Conservation (phyloP, 2,888 invertebrate species). For the Augiades crinisus region DNA sequence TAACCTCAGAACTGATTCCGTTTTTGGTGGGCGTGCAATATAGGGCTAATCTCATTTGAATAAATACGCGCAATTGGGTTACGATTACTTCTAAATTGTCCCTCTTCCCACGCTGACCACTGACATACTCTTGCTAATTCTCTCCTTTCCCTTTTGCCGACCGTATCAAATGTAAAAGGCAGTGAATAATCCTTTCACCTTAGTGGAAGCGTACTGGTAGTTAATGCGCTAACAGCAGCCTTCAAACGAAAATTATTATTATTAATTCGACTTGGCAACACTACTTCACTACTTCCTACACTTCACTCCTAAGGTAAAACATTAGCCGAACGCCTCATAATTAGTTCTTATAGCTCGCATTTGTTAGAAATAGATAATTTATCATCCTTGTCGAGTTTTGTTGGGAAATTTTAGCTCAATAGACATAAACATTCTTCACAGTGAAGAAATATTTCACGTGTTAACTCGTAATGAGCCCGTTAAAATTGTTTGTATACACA, state of each 20-base stretch:
- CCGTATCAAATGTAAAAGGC: constrained; percentile 34
- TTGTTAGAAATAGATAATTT: background rate
- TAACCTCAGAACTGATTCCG: background rate
- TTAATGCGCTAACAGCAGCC: constrained; percentile 7
- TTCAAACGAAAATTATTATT: no score
- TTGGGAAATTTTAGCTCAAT: constrained; percentile 8
- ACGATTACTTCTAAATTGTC: constrained; percentile 29
- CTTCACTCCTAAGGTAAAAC: constrained; percentile 1
- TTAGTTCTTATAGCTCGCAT: background rate
- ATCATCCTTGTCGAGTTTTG: background rate
- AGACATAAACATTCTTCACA: background rate
- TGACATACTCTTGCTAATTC: constrained; percentile 36
- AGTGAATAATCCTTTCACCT: constrained; percentile 36
- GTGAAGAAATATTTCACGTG: background rate
- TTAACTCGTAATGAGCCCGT: background rate
- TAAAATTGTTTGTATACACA: background rate
- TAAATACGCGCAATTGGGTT: constrained; percentile 13
- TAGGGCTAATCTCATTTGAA: constrained; percentile 17
- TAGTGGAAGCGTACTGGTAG: background rate
- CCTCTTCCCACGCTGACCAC: constrained; percentile 36
- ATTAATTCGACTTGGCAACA: background rate
- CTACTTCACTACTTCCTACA: no score
- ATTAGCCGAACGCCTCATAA: constrained; percentile 8
- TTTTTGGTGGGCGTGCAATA: constrained; percentile 15
- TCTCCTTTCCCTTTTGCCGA: constrained; percentile 43